phyloP scores from a whole-genome alignment of 2,888 invertebrate genomes.

The Pheosia gnoma region DNA sequence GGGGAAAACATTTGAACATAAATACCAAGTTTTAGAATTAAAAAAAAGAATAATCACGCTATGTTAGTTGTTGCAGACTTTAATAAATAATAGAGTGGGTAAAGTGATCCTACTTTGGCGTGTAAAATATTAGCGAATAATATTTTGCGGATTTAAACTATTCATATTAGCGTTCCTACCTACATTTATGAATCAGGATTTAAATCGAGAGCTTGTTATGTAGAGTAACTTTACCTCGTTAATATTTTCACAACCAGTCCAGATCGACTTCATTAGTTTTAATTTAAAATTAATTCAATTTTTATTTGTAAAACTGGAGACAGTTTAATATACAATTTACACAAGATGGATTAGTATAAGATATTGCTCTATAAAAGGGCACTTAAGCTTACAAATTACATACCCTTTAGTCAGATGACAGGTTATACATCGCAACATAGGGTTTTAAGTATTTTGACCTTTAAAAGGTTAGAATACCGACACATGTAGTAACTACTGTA shows the following conservation, averaged over 20 bases:
- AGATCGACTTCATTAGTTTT: conserved; percentile 43
- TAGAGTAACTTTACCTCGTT: conserved; percentile 25
- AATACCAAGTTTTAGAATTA: neutral
- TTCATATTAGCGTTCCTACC: neutral
- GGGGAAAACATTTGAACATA: neutral
- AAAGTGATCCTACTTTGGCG: too few species aligned
- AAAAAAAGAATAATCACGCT: too few species aligned
- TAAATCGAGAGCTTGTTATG: conserved; percentile 3
- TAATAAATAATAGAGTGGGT: neutral
- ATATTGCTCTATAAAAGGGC: conserved; percentile 19
- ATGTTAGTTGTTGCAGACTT: neutral
- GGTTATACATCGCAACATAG: conserved; percentile 11
- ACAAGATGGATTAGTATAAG: conserved; percentile 5
- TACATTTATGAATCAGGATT: neutral
- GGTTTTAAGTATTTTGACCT: conserved; percentile 23
- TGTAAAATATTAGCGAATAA: too few species aligned
- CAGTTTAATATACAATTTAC: conserved; percentile 20
- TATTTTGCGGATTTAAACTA: too few species aligned
- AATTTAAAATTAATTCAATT: conserved; percentile 47
- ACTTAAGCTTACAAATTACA: conserved; percentile 14
- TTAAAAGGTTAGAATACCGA: conserved; percentile 16
- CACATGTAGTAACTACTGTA: conserved; percentile 8
- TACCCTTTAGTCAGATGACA: conserved; percentile 11
- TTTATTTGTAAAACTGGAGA: conserved; percentile 17
- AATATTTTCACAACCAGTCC: conserved; percentile 30